Conservation (phyloP, 1,140 invertebrate genomes). For the Cydia fagiglandana region DNA sequence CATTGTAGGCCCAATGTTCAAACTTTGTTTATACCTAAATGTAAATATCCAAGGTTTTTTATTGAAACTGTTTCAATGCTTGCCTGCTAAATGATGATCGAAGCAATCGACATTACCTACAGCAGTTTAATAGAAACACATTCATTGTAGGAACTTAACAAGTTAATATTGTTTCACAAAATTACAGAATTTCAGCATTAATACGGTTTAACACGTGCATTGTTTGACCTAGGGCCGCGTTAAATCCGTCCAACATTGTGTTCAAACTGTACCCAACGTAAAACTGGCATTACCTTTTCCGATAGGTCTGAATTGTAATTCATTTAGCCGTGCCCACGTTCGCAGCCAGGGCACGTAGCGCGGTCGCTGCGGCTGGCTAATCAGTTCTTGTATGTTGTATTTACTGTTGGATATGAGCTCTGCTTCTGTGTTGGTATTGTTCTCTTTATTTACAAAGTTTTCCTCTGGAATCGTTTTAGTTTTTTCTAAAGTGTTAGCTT, state of each 20-base stretch:
- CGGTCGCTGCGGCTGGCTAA: slow-evolving; percentile 14
- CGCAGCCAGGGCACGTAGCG: slow-evolving; percentile 27
- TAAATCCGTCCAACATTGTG: slow-evolving; percentile 20
- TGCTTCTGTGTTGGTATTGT: slow-evolving; percentile 23
- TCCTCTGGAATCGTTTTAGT: slow-evolving; percentile 3
- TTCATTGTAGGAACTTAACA: not conserved
- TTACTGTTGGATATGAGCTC: slow-evolving; percentile 29
- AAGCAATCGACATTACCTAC: not conserved
- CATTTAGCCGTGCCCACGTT: slow-evolving; percentile 22
- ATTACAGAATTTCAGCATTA: not conserved
- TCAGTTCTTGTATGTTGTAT: slow-evolving; percentile 27
- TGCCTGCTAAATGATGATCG: not conserved
- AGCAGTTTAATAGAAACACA: not conserved
- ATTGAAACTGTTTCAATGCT: no score
- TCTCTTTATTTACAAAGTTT: slow-evolving; percentile 14
- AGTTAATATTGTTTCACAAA: slow-evolving; percentile 16
- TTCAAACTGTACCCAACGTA: slow-evolving; percentile 11
- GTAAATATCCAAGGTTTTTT: no score
- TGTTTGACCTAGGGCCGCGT: not conserved
- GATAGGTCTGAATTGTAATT: slow-evolving; percentile 30
- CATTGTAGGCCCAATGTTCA: no score
- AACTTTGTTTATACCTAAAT: no score
- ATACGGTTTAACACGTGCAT: not conserved
- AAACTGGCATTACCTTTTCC: slow-evolving; percentile 15
- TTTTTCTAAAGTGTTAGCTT: slow-evolving; percentile 20